A percentile compares a stretch with the other conserved stretches of the same genome.
These are phyloP conservation scores for Colostygia pectinataria DNA, from an alignment of 2,888 invertebrate species.

Conservation along the genomic window DNA sequence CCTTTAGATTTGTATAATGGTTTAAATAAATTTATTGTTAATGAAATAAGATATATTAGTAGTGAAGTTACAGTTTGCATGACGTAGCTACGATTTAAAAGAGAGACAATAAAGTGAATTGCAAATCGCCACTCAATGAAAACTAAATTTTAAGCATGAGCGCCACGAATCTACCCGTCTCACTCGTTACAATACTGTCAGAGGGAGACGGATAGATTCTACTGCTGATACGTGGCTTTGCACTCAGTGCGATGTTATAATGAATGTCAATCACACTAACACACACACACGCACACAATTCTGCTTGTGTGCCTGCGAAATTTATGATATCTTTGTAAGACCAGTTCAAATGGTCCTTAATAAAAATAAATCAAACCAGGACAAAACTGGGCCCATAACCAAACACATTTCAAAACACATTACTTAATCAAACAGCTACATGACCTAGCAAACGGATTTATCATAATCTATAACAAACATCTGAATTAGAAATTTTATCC, in stretches of 20 bases:
- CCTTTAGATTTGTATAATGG: slow-evolving; percentile 1
- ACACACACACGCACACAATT: slow-evolving; percentile 74
- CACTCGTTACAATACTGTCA: background rate
- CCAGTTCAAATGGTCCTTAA: slow-evolving; percentile 41
- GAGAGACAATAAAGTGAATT: slow-evolving; percentile 24
- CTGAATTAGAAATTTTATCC: background rate
- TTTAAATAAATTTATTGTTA: background rate
- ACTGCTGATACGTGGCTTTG: slow-evolving; percentile 24
- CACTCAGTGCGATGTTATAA: slow-evolving; percentile 39
- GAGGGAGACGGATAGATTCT: slow-evolving; percentile 22
- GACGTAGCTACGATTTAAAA: slow-evolving; percentile 27
- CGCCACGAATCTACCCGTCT: slow-evolving; percentile 21
- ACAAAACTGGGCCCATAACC: slow-evolving; percentile 6
- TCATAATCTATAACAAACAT: too few relatives aligned
- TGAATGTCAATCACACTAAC: slow-evolving; percentile 52
- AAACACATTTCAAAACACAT: slow-evolving; percentile 17
- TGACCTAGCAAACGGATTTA: background rate
- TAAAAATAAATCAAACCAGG: background rate
- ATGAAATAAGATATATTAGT: background rate
- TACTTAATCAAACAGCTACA: background rate
- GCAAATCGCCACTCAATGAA: slow-evolving; percentile 29
- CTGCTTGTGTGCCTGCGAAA: slow-evolving; percentile 67
- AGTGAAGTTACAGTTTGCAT: slow-evolving; percentile 21
- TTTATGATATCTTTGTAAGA: slow-evolving; percentile 31
- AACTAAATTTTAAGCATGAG: slow-evolving; percentile 36